Evolutionary conservation across 2,797 vertebrate genomes (phyloP).

Genomic region (Apogon talboti): DNA sequence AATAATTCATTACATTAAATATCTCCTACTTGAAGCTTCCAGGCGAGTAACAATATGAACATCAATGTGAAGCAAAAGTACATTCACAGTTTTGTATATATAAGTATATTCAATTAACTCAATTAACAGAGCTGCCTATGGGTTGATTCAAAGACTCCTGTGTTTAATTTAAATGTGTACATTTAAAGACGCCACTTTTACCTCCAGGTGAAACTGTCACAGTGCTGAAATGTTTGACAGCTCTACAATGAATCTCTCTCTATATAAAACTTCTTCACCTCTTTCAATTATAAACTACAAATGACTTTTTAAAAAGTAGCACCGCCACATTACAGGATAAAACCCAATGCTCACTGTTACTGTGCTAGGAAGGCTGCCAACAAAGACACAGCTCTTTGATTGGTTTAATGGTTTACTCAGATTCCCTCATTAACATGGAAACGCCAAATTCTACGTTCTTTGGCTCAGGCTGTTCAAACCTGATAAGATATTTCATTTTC

Average conservation of each 20-base stretch:
- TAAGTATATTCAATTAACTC: too few relatives aligned
- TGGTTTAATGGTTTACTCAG: slow-evolving; percentile 47
- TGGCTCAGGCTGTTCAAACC: slow-evolving; percentile 52
- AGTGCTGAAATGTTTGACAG: slow-evolving; percentile 2
- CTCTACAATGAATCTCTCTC: slow-evolving; percentile 8
- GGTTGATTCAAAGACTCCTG: too few relatives aligned
- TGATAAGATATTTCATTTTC: slow-evolving; percentile 72
- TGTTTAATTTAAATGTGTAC: not conserved
- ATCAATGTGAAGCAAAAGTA: too few relatives aligned
- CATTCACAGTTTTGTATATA: too few relatives aligned
- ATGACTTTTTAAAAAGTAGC: slow-evolving; percentile 19
- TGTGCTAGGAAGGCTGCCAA: slow-evolving; percentile 12
- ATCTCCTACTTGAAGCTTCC: too few relatives aligned
- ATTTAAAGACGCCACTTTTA: not conserved
- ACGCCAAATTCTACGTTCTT: slow-evolving; percentile 48
- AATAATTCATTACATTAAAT: too few relatives aligned
- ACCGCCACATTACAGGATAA: slow-evolving; percentile 18
- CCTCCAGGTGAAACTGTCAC: not conserved
- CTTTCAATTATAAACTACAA: slow-evolving; percentile 27
- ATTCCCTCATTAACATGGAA: slow-evolving; percentile 63
- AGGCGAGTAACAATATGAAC: too few relatives aligned
- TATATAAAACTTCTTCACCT: slow-evolving; percentile 9
- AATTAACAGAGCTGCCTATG: too few relatives aligned
- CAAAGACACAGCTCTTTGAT: slow-evolving; percentile 32
- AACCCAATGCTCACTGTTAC: not conserved